Evolutionary conservation across 2,888 invertebrate genomes (phyloP).

Genomic region (Mimas tiliae): DNA sequence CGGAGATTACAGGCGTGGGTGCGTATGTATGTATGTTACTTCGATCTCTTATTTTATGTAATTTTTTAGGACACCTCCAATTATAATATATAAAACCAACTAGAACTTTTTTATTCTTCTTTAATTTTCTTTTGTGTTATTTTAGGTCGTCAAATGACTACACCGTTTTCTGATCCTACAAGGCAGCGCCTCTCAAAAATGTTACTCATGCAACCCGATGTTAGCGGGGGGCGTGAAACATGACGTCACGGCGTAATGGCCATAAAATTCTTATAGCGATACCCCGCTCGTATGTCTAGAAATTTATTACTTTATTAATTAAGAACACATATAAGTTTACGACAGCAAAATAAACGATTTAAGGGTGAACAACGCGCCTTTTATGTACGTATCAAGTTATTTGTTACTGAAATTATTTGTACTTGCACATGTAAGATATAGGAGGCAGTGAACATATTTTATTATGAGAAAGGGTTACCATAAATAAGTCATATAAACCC

Average conservation of each 20-base stretch:
- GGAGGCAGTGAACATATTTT: background rate
- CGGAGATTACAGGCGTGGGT: too few relatives aligned
- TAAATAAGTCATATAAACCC: background rate
- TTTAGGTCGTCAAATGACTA: too few relatives aligned
- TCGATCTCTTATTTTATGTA: too few relatives aligned
- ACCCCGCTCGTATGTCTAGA: conserved; percentile 18
- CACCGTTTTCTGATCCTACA: background rate
- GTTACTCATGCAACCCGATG: background rate
- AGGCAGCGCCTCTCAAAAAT: background rate
- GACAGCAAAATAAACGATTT: conserved; percentile 20
- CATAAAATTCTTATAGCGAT: conserved; percentile 24
- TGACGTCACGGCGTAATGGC: background rate
- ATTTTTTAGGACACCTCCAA: too few relatives aligned
- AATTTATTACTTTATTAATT: conserved; percentile 26
- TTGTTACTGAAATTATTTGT: background rate
- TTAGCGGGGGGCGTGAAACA: background rate
- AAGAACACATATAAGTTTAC: conserved; percentile 21
- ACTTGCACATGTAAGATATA: background rate
- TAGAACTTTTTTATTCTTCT: background rate
- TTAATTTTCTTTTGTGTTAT: background rate
- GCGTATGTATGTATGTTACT: too few relatives aligned
- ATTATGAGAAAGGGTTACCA: background rate
- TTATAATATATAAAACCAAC: too few relatives aligned
- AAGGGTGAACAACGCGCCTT: background rate
- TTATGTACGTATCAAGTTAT: background rate